A percentile compares a stretch with the other conserved stretches of the same genome.
Evolutionary conservation across 2,113 vertebrate species (phyloP).

Genomic region (Anhinga rufa): DNA sequence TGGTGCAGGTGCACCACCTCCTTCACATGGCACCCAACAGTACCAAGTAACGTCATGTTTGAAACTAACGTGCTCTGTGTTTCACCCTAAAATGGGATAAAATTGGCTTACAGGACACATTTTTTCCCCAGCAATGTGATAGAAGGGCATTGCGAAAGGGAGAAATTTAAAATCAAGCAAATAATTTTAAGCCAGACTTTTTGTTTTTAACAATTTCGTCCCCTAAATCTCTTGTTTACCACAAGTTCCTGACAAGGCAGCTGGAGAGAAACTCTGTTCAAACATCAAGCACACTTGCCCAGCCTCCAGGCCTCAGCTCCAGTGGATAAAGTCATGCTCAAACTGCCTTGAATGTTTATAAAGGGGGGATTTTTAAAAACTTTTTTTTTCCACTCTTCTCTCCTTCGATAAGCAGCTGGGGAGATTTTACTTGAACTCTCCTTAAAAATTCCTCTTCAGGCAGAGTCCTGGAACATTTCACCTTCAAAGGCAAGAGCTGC

Average conservation of each 20-base stretch:
- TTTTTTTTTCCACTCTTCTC: background rate
- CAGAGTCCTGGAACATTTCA: slow-evolving; percentile 39
- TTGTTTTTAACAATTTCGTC: background rate
- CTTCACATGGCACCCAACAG: background rate
- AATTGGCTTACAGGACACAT: background rate
- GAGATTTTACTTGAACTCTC: slow-evolving; percentile 23
- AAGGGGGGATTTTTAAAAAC: background rate
- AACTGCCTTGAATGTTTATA: background rate
- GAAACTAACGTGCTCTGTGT: background rate
- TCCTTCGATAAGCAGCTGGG: background rate
- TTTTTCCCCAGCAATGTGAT: background rate
- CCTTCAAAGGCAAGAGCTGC: background rate
- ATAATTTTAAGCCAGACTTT: background rate
- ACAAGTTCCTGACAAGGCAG: background rate
- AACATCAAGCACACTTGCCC: background rate
- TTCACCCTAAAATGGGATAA: background rate
- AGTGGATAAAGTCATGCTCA: background rate
- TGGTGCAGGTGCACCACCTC: background rate
- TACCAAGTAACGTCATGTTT: background rate
- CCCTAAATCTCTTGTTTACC: background rate
- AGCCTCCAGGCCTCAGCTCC: background rate
- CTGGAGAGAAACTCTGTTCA: background rate
- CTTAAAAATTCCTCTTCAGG: slow-evolving; percentile 30
- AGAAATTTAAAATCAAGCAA: background rate
- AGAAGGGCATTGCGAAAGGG: background rate